Conservation (phyloP, 2,888 invertebrate genomes). For the Chloroclysta siterata region DNA sequence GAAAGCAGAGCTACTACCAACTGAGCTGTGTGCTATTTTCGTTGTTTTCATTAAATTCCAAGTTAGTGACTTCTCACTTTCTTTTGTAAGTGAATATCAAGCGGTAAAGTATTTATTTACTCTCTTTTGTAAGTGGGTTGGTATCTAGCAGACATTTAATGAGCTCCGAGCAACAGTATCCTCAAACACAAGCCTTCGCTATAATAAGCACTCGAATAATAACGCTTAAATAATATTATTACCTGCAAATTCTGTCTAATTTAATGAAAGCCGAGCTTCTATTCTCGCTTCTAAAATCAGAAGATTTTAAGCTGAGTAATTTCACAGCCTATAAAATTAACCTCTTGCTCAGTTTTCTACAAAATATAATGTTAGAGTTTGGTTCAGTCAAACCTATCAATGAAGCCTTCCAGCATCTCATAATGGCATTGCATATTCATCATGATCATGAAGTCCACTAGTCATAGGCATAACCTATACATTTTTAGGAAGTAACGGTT, state of each 20-base stretch:
- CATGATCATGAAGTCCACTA: too few relatives aligned
- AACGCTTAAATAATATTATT: constrained; percentile 40
- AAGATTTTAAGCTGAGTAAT: constrained; percentile 46
- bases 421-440: too few relatives aligned
- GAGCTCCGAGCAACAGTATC: constrained; percentile 11
- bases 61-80: neutral
- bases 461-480: too few relatives aligned
- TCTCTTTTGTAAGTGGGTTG: neutral
- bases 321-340: constrained; percentile 25
- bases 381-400: too few relatives aligned
- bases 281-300: constrained; percentile 43
- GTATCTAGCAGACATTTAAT: constrained; percentile 1
- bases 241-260: constrained; percentile 41
- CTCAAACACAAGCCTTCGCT: constrained; percentile 17
- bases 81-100: neutral
- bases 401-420: too few relatives aligned
- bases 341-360: constrained; percentile 15
- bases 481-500: too few relatives aligned
- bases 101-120: neutral
- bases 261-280: constrained; percentile 42
- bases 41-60: neutral
- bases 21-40: too few relatives aligned
- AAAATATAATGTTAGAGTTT: neutral
- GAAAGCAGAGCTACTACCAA: too few relatives aligned
- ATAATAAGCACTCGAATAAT: constrained; percentile 41